phyloP scores from a whole-genome alignment of 2,113 vertebrate genomes.

The Anolis carolinensis region DNA sequence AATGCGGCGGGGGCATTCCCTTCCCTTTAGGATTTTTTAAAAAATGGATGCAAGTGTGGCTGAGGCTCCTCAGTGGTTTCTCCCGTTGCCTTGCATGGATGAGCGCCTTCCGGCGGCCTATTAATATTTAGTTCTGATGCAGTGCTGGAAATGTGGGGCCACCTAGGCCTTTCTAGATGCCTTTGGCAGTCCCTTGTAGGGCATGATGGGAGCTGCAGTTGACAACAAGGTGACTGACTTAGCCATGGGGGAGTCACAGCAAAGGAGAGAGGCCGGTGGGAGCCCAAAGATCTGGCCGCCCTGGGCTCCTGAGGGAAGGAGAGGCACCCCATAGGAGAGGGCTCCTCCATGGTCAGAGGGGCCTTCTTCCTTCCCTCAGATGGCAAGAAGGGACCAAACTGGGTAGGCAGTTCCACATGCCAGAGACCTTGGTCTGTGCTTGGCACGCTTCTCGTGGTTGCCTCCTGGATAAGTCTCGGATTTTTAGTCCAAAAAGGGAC shows the following conservation, averaged over 20 bases:
- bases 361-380: too few species aligned
- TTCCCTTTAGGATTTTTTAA: background rate
- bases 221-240: too few species aligned
- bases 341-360: too few species aligned
- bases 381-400: too few species aligned
- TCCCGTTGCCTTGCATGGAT: accelerated
- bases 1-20: background rate
- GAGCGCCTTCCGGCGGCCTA: background rate
- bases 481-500: too few species aligned
- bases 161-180: background rate
- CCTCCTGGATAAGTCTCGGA: too few species aligned
- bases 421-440: background rate
- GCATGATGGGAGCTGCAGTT: background rate
- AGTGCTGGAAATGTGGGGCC: background rate
- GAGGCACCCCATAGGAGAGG: too few species aligned
- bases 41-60: background rate
- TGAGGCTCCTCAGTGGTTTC: background rate
- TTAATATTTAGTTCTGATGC: background rate
- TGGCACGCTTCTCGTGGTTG: background rate
- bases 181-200: background rate
- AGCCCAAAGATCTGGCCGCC: too few species aligned
- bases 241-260: too few species aligned
- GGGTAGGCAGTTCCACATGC: too few species aligned
- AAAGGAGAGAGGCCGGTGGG: too few species aligned
- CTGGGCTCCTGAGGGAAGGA: too few species aligned